Evolutionary conservation across 2,113 vertebrate genomes (phyloP), one percentile per base, ranked within the genome.

Genomic region (Zeus faber): DNA sequence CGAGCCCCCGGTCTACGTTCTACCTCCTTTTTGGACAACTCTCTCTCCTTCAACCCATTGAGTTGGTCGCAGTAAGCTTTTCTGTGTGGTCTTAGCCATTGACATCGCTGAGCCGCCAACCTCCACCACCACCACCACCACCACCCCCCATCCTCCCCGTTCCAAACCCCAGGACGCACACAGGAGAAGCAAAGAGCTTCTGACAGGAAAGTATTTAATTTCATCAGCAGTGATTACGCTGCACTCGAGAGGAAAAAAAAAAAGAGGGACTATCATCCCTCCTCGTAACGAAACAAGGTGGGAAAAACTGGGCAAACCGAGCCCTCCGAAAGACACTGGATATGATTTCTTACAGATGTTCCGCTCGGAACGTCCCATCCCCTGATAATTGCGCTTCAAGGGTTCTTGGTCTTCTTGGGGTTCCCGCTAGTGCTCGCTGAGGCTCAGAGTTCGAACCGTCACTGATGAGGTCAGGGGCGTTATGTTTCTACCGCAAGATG

Each of bases 281-380:
- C 50, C 61, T 58, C 21, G 7, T 65, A 59, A 76, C 74, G 58
- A 75, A 70, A 73, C 77, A 69, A 78, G 70, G 65, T 70, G 0
- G 11, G 65, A 25, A 43, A 31, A 37, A 33, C 10, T 2, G 18
- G 39, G 31, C 33, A 47, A 33, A 49, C 3, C 5, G 63, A 72
- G 55, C 31, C 64, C 33, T 79, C 68, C 56, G 51, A 62, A 52
- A 77, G 73, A 79, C 62, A 62, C 58, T 63, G 22, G 60, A 52
- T 62, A 24, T 77, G 67, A 79, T 87, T 58, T 54, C 51, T 52
- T 66, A 49, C 77, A 83, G 74, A 87, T 87, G 80, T 79, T 75
- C 53, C 53, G 59, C 41, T 64, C 66, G 65, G 35, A 67, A 66
- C 51, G 35, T 14, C 1, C 7, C 76, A 35, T 49, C 46, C 48